Base-by-base conservation (phyloP, 2,888 invertebrate species). In the Tenthredo scrophulariae region DNA sequence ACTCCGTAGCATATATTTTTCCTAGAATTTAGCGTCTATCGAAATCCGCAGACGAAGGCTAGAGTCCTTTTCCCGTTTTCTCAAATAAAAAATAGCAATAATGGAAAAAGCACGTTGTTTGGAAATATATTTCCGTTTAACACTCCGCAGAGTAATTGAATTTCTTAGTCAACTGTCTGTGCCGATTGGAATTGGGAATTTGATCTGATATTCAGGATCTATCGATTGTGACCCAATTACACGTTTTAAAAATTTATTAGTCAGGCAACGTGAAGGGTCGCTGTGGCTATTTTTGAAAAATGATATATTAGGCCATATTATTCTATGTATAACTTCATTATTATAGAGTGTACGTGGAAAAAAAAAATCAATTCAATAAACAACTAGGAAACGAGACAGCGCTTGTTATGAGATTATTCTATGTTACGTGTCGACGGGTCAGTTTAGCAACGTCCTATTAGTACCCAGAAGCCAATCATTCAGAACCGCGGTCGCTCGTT, bases 271-370 rank as follows among this genome's bases (percentile, higher is more conserved):
- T 13, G 10, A 26, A 62, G 10, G 62, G 9, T 62, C 62, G 22
- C 26, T 26, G 62, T 26, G 26, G 26, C 26, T 26, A 62, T 62
- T 62, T 62, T 1, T 62, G 62, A 10, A 62, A 62, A 62, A 62
- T 62, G 26, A 62, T 62, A 62, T 26, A 62, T 62, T 26, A 62
- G 22, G 62, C 26, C 26, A 62, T 62, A 22, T 62, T 62, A 62
- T 62, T 62, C 62, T 26, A 62, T 62, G 62, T 26, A 62, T 62
- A 62, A 67, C 67, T 33, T 67, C 67, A 67, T 67, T 67, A 33
- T 33, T 15, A 67, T 33, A 33, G 33, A 33, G 33, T 67, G 29
- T 33, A 26, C 33, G 7, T 18, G 18, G 33, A 4, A 4, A 37
- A 37, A 33, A 33, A 58, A 67, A 29, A 33, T 67, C 29, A 33